Evolutionary conservation across 2,888 invertebrate species (phyloP), one percentile per base, ranked within the genome.

Genomic region (Geotrupes spiniger): DNA sequence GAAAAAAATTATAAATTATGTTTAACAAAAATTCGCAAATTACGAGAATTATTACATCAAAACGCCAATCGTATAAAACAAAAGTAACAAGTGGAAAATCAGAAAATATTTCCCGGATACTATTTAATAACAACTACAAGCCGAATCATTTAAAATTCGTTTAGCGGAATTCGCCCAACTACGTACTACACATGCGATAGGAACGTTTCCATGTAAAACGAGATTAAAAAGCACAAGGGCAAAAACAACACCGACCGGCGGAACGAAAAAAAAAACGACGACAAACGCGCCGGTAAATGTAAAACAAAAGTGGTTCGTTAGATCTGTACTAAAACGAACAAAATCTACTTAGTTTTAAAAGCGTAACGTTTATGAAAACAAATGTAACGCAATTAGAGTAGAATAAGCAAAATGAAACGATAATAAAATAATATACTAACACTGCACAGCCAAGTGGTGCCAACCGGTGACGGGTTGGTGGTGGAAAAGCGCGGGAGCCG

Each of bases 391-490:
- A 67, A 64, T 66, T 67, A 67, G 64, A 42, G 58, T 52, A 52
- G 60, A 57, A 61, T 56, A 56, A 56, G 57, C 56, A 53, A 62
- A 64, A 62, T 58, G 60, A 63, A 61, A 65, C 54, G 63, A 64
- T 66, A 68, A 65, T 64, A 65, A 68, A 65, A 65, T 68, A 68
- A 72, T 66, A 78, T 79, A 81, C 81, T 81, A 81, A 81, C 81
- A 81, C 71, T 82, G 81, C 65, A 81, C 82, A 63, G 80, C 75
- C 69, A 82, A 78, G 72, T 79, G 79, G 71, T 81, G 80, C 80
- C 82, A 82, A 74, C 78, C 73, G 56, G 73, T 71, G 65, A 74
- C 66, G 61, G 72, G 68, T 61, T 73, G 74, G 61, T 74, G 75
- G 67, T 74, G 73, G 65, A 74, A 74, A 64, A 74, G 70, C 66